These are phyloP conservation scores for Lagorchestes hirsutus DNA, from an alignment of 2,797 vertebrate genomes.

Conservation along the genomic window DNA sequence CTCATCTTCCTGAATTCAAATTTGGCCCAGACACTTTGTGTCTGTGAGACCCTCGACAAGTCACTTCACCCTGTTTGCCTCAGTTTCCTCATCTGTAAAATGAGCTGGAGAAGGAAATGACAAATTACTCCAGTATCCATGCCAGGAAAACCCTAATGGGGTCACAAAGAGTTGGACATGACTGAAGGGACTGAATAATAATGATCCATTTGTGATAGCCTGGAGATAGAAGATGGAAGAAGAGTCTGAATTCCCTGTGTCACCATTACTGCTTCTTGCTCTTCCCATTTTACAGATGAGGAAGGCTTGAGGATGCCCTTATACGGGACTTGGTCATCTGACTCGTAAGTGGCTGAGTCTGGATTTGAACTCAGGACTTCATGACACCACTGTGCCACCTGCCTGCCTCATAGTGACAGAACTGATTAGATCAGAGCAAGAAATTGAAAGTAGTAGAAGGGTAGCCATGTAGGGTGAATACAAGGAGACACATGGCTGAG, in stretches of 20 bases:
- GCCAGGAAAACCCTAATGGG: not conserved
- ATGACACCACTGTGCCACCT: not conserved
- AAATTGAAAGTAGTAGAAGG: not conserved
- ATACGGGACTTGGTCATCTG: not conserved
- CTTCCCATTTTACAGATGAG: not conserved
- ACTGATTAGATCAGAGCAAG: not conserved
- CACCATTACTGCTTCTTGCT: not conserved
- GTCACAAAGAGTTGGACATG: not conserved
- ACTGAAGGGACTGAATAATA: not conserved
- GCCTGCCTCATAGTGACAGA: not conserved
- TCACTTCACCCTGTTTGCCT: not conserved
- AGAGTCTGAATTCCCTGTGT: not conserved
- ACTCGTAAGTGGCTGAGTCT: not conserved
- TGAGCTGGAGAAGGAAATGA: not conserved
- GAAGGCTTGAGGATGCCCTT: not conserved
- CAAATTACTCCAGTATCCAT: not conserved
- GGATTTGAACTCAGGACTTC: not conserved
- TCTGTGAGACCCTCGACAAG: not conserved
- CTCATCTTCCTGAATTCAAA: not conserved
- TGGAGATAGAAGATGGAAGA: not conserved
- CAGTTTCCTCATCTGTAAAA: not conserved
- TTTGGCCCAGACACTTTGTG: not conserved
- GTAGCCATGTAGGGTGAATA: not conserved
- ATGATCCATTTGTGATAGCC: not conserved
- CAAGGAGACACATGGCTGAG: not conserved